Evolutionary conservation across 2,888 invertebrate genomes (phyloP), one percentile per base, ranked within the genome.

Genomic region (Megamerina dolium): DNA sequence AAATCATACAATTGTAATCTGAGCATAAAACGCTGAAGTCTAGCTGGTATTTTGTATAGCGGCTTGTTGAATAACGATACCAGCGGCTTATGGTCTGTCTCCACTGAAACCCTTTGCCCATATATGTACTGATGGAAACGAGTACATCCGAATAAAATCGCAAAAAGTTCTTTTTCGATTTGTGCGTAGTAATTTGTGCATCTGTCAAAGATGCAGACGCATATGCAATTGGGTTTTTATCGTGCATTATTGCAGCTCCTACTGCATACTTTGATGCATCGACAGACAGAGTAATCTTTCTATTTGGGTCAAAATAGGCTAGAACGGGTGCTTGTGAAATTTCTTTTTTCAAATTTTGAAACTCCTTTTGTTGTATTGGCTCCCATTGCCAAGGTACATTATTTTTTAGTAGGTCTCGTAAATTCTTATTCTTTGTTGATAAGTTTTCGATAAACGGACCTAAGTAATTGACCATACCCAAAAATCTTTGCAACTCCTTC

Each of bases 141-240:
- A 44, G 26, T 26, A 20, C 51, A 51, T 2, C 51, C 49, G 20
- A 48, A 51, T 4, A 52, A 32, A 30, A 55, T 50, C n/a, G 55
- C 50, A 40, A 51, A 48, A 4, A 52, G 31, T 19, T 53, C 48
- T 27, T 54, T 54, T 37, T 54, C 51, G 29, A 52, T 54, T 43
- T 52, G 51, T 3, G 52, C 48, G 32, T 53, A 45, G 13, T 45
- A 10, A 42, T 33, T 27, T 46, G 45, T n/a, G 19, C 19, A 13
- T 38, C 18, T 5, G 45, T 41, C 12, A 42, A 19, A 13, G 47
- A 46, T 13, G 41, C 43, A 9, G 48, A 51, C 19, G 48, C 49
- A 38, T 47, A 49, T 8, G 45, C 47, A 19, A 47, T 45, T 19
- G 47, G 34, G 30, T 40, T 35, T 35, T 18, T 19, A 5, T 30